Evolutionary conservation across 2,888 invertebrate species (phyloP).

Genomic region (Iphiclides podalirius): DNA sequence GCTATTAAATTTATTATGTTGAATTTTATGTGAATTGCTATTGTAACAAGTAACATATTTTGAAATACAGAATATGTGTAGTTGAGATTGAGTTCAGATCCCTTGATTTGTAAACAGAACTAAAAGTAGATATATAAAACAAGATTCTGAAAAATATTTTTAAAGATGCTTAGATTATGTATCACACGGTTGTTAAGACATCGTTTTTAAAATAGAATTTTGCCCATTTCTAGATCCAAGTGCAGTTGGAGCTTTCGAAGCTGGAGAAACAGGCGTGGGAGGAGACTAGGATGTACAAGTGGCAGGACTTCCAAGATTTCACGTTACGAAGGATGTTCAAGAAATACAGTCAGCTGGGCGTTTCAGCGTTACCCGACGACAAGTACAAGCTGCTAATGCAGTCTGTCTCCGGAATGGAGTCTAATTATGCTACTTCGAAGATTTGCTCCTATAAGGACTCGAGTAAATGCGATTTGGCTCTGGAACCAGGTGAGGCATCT

Average conservation of each 20-base stretch:
- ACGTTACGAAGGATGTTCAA: constrained; percentile 87
- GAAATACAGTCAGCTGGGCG: constrained; percentile 85
- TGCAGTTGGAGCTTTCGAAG: constrained; percentile 64
- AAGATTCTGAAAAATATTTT: too few species aligned
- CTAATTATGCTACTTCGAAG: constrained; percentile 88
- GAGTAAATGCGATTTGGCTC: constrained; percentile 83
- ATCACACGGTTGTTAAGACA: too few species aligned
- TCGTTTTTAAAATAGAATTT: too few species aligned
- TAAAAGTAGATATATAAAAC: too few species aligned
- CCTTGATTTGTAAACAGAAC: too few species aligned
- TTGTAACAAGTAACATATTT: too few species aligned
- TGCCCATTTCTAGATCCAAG: constrained; percentile 63
- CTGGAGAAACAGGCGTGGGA: constrained; percentile 83
- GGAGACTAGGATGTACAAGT: constrained; percentile 84
- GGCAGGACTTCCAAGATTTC: constrained; percentile 85
- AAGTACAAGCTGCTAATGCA: constrained; percentile 82
- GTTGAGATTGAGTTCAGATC: too few species aligned
- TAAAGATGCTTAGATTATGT: too few species aligned
- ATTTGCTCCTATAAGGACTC: constrained; percentile 85
- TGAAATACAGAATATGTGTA: too few species aligned
- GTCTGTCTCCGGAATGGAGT: constrained; percentile 85
- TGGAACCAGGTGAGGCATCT: constrained; percentile 84
- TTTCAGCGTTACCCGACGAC: constrained; percentile 85
- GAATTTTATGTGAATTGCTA: too few species aligned
- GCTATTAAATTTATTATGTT: too few species aligned